Evolutionary conservation across 1,140 invertebrate genomes (phyloP).

Genomic region (Rhizoglyphus robini): DNA sequence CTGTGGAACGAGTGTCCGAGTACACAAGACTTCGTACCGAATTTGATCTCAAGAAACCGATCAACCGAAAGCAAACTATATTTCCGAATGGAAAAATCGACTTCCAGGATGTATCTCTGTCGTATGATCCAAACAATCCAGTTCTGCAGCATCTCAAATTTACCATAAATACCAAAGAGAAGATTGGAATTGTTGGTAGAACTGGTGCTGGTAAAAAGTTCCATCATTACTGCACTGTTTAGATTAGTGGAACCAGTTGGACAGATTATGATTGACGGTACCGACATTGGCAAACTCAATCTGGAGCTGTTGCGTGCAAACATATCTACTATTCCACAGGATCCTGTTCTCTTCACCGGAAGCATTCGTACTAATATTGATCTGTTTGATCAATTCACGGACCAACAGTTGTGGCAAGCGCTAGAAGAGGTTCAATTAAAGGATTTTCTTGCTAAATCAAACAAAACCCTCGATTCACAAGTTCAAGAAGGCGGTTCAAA

Average conservation of each 20-base stretch:
- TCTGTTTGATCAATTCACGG: constrained; percentile 30
- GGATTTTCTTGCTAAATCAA: too few relatives aligned
- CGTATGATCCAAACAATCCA: constrained; percentile 50
- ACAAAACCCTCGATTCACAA: constrained; percentile 20
- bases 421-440: constrained; percentile 26
- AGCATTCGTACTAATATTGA: constrained; percentile 48
- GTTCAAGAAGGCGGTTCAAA: constrained; percentile 23
- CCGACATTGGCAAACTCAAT: constrained; percentile 70
- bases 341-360: constrained; percentile 53
- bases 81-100: constrained; percentile 50
- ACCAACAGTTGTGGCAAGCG: constrained; percentile 32
- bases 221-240: constrained; percentile 34
- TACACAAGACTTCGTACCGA: constrained; percentile 49
- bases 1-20: constrained; percentile 52
- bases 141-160: constrained; percentile 50
- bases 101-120: constrained; percentile 51
- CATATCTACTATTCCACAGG: constrained; percentile 39
- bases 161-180: too few relatives aligned
- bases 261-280: constrained; percentile 70
- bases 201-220: constrained; percentile 36
- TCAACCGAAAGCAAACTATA: constrained; percentile 50
- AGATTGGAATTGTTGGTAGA: too few relatives aligned
- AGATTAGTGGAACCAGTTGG: constrained; percentile 43
- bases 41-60: constrained; percentile 32
- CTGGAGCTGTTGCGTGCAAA: constrained; percentile 64